Base-by-base conservation (phyloP, 2,113 vertebrate species). In the Sorex fumeus region DNA sequence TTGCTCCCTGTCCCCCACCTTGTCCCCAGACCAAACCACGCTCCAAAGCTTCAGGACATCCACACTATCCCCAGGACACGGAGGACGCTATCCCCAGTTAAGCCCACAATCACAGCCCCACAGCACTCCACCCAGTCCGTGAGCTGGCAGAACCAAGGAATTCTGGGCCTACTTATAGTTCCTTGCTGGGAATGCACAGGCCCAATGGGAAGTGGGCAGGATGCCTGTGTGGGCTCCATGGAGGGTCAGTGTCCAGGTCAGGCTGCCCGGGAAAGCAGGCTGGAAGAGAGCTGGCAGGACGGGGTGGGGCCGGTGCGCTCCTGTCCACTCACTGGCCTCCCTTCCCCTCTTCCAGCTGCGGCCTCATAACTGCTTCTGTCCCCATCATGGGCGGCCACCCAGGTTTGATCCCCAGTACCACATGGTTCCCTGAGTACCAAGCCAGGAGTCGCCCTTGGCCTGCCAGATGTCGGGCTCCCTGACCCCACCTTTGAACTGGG, bases 131-230 rank as follows among this genome's bases (percentile, higher is more conserved):
- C 47, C 43, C 32, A 76, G 69, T 79, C 67, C 79, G 57, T 8
- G 6, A 80, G 21, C 21, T 2, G 74, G 75, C 6, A 27, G 77
- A 91, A 87, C 75, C 18, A 66, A 50, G 3, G 50, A 74, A 81
- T 87, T 67, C 57, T 60, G 76, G 69, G 25, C 69, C 4, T 57
- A 18, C 18, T 57, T 57, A 18, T 57, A 57, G 21, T 57, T 57
- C 53, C 53, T 57, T 18, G 21, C 67, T 70, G 57, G 79, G 66
- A 71, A 80, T 69, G 83, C 25, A 66, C 71, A 45, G 0, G 74
- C 75, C 81, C 1, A 25, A 85, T 27, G 28, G 89, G 62, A 93
- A 90, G 74, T 57, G 53, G 76, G 57, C 60, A 43, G 32, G 69
- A 23, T 34, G 53, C 67, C 53, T 32, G 18, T 25, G 4, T 67